Base-by-base conservation (phyloP, 1,140 invertebrate genomes). In the Neodiprion fabricii region DNA sequence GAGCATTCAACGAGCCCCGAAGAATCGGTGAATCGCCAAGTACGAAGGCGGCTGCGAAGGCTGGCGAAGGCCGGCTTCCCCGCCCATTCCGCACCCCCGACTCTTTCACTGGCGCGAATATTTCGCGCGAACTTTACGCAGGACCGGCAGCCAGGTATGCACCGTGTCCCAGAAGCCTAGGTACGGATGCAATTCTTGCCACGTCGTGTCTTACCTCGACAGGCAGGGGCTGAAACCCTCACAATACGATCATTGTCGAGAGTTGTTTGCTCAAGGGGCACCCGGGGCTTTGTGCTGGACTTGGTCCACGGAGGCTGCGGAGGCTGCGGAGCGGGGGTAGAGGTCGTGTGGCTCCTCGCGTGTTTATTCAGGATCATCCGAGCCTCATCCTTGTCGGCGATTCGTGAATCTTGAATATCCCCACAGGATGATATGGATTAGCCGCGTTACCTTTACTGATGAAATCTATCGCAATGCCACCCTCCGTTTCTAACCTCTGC, bases 301-400 rank as follows among this genome's bases (percentile, higher is more conserved):
- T 76, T 50, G 9, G 28, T 65, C 50, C 28, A 40, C 28, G 28
- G 53, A 23, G 65, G 48, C 74, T 21, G 65, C 28, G 28, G 53
- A 23, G 65, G 48, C 74, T 21, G 65, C 8, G 53, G 72, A 40
- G 81, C 72, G 79, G 83, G 84, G 84, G 78, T 77, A 68, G 66
- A 53, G 79, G 83, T 86, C 85, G 85, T 86, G 85, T 86, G 85
- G 81, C 84, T 71, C 74, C 71, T 67, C 79, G 74, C 79, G 77
- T 84, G 83, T 86, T 86, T 86, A 80, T 80, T 86, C 85, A 86
- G 84, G 85, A 85, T 85, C 81, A 84, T 82, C 28, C 28, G 28
- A 40, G 2, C 28, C 28, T 5, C 28, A 61, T 61, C 82, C 78
- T 28, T 40, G 48, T 67, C 50, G 70, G 76, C 70, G 71, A 61